phyloP scores from a whole-genome alignment of 2,797 vertebrate species.

The Lemur catta region DNA sequence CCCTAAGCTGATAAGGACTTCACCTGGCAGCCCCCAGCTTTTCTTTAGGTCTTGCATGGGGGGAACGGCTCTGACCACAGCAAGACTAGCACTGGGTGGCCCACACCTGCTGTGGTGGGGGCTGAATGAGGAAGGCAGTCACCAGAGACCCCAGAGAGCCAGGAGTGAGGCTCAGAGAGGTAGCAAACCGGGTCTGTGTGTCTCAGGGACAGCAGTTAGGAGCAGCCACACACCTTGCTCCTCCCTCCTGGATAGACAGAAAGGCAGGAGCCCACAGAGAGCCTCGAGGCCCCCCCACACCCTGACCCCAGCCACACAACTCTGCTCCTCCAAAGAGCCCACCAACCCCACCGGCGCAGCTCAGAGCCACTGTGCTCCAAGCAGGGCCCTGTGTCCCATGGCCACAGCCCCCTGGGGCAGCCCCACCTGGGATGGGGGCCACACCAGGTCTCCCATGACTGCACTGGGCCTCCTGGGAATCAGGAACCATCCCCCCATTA shows the following conservation, averaged over 20 bases:
- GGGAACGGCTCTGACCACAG: too few relatives aligned
- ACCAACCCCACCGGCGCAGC: not conserved
- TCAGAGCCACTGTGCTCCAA: not conserved
- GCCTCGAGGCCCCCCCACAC: not conserved
- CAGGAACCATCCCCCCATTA: not conserved
- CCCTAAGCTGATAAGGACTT: not conserved
- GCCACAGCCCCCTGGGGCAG: not conserved
- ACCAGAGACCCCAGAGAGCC: not conserved
- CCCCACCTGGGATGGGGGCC: not conserved
- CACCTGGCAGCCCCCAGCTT: not conserved
- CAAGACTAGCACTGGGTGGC: not conserved
- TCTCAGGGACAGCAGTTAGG: not conserved
- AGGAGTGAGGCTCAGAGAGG: not conserved
- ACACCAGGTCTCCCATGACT: not conserved
- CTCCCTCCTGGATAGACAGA: not conserved
- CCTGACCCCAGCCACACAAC: not conserved
- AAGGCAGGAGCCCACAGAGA: not conserved
- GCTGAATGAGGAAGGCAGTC: not conserved
- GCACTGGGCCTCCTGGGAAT: not conserved
- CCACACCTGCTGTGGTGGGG: not conserved
- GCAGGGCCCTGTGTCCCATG: not conserved
- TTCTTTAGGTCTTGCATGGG: not conserved
- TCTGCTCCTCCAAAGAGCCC: not conserved
- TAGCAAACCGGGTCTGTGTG: fast-evolving
- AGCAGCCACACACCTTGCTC: not conserved